Percentiles rank a stretch among this genome's conserved stretches.
These are phyloP conservation scores for Drosophila malerkotliana DNA, from an alignment of 1,140 invertebrate genomes.

Conservation along the genomic window DNA sequence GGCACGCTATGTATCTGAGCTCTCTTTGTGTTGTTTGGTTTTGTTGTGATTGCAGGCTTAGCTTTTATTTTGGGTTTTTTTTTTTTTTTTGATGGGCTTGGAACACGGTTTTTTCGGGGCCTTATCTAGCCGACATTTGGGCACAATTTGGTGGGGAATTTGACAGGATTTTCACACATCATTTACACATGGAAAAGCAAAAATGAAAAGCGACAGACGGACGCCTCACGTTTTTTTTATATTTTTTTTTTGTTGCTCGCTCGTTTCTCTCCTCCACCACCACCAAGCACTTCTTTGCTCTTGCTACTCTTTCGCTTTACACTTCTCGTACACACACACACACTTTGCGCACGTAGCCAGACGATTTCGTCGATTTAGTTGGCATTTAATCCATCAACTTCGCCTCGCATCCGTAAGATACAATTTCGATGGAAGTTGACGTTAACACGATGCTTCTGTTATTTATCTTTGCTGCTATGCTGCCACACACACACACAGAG, in stretches of 20 bases:
- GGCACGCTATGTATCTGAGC: slow-evolving; percentile 39
- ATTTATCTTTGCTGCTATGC: slow-evolving; percentile 28
- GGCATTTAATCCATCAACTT: slow-evolving; percentile 60
- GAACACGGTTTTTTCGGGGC: slow-evolving; percentile 26
- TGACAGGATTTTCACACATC: slow-evolving; percentile 73
- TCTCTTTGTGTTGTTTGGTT: slow-evolving; percentile 62
- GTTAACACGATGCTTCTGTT: slow-evolving; percentile 16
- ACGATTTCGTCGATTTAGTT: slow-evolving; percentile 35
- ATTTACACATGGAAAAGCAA: slow-evolving; percentile 61
- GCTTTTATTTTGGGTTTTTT: slow-evolving; percentile 32
- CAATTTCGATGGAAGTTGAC: slow-evolving; percentile 12
- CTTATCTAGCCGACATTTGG: slow-evolving; percentile 48
- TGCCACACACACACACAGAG: slow-evolving; percentile 27
- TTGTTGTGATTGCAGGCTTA: slow-evolving; percentile 78
- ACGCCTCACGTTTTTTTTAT: slow-evolving; percentile 77
- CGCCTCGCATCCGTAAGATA: slow-evolving; percentile 33
- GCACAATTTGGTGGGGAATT: slow-evolving; percentile 63
- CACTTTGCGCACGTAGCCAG: slow-evolving; percentile 63
- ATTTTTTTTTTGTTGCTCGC: slow-evolving; percentile 25
- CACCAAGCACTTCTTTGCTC: neutral
- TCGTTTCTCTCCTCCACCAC: slow-evolving; percentile 34
- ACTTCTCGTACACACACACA: slow-evolving; percentile 55
- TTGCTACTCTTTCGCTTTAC: slow-evolving; percentile 44
- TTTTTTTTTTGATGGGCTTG: slow-evolving; percentile 24
- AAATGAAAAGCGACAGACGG: slow-evolving; percentile 39